phyloP scores from a whole-genome alignment of 2,113 vertebrate genomes.

The Micromys minutus region DNA sequence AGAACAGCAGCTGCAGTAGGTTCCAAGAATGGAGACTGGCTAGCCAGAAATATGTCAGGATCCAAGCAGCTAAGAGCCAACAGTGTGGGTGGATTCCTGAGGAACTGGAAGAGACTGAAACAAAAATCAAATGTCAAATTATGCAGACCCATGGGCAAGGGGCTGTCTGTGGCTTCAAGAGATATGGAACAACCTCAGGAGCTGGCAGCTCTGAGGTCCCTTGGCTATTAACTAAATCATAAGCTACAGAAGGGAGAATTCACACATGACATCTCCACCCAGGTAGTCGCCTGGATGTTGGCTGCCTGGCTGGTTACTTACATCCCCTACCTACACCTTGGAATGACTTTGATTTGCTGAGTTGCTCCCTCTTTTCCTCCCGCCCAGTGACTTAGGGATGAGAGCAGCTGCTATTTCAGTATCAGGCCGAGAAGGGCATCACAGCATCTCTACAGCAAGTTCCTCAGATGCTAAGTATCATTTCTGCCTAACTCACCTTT shows the following conservation, averaged over 20 bases:
- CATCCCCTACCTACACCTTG: background rate
- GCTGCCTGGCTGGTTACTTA: background rate
- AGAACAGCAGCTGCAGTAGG: too few species aligned
- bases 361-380: background rate
- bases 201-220: background rate
- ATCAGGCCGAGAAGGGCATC: slow-evolving; percentile 48
- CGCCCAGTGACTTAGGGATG: too few species aligned
- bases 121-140: background rate
- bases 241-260: background rate
- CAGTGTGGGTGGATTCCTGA: background rate
- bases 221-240: background rate
- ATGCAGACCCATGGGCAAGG: background rate
- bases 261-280: background rate
- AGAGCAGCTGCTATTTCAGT: slow-evolving; percentile 45
- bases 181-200: background rate
- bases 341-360: slow-evolving; percentile 9
- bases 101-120: background rate
- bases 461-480: slow-evolving; percentile 20
- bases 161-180: background rate
- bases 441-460: background rate
- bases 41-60: background rate
- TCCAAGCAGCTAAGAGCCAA: background rate
- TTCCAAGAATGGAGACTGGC: background rate
- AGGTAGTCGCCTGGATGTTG: background rate
- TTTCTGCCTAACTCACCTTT: slow-evolving; percentile 65